A percentile compares a stretch with the other conserved stretches of the same genome.
phyloP scores from a whole-genome alignment of 2,113 vertebrate genomes.

The Phylloscopus trochilus region DNA sequence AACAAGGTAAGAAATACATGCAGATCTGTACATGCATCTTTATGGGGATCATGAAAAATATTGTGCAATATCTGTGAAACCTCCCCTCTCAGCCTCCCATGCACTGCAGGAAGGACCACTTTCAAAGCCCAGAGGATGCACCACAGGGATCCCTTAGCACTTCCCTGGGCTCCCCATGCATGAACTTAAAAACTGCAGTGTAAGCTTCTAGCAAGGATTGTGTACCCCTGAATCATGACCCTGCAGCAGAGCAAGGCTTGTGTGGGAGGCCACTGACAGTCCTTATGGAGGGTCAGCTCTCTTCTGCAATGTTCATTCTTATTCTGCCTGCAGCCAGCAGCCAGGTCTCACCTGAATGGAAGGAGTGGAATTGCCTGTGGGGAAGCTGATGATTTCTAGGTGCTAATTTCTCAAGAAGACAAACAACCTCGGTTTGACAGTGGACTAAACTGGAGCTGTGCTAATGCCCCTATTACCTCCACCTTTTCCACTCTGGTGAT shows the following conservation, averaged over 20 bases:
- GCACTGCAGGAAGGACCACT: neutral
- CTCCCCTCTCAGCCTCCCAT: neutral
- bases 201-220: neutral
- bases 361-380: neutral
- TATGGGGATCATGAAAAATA: neutral
- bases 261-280: rapidly evolving
- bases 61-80: neutral
- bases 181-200: neutral
- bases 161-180: neutral
- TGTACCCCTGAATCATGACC: rapidly evolving
- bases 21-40: neutral
- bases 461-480: neutral
- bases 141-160: neutral
- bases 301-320: neutral
- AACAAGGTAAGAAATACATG: neutral
- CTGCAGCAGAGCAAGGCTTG: neutral
- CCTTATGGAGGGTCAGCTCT: neutral
- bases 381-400: neutral
- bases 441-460: neutral
- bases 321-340: neutral
- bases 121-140: neutral
- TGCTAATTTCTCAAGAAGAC: neutral
- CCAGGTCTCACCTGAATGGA: neutral
- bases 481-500: neutral
- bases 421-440: neutral